Evolutionary conservation across 2,113 vertebrate genomes (phyloP).

Genomic region (Phainopepla nitens): DNA sequence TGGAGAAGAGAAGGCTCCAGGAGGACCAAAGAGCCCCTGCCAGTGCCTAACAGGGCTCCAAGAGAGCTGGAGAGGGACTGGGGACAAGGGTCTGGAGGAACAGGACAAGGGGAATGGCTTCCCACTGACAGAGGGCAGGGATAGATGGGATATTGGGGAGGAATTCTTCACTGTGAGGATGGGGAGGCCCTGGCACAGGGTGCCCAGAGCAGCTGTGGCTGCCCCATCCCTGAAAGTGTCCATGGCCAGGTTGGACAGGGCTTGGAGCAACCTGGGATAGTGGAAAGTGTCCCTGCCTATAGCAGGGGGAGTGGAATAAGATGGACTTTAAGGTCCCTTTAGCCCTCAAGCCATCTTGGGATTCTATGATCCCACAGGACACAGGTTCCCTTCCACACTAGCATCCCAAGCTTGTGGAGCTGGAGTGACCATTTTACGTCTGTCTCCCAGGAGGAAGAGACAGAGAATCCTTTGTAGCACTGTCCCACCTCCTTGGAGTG

Average conservation of each 20-base stretch:
- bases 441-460: neutral
- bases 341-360: neutral
- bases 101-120: neutral
- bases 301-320: neutral
- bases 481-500: neutral
- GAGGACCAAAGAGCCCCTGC: neutral
- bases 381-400: neutral
- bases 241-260: fast-evolving
- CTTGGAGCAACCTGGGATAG: neutral
- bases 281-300: neutral
- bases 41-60: fast-evolving
- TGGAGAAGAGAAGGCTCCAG: neutral
- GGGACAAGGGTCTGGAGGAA: neutral
- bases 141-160: neutral
- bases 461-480: fast-evolving
- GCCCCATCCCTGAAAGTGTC: neutral
- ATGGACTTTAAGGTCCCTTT: neutral
- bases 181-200: neutral
- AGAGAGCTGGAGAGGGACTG: neutral
- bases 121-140: neutral
- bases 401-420: neutral
- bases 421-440: neutral
- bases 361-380: neutral
- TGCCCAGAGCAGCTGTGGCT: neutral
- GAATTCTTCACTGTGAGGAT: neutral